Conservation (phyloP, 2,888 invertebrate species). For the Argyresthia goedartella region DNA sequence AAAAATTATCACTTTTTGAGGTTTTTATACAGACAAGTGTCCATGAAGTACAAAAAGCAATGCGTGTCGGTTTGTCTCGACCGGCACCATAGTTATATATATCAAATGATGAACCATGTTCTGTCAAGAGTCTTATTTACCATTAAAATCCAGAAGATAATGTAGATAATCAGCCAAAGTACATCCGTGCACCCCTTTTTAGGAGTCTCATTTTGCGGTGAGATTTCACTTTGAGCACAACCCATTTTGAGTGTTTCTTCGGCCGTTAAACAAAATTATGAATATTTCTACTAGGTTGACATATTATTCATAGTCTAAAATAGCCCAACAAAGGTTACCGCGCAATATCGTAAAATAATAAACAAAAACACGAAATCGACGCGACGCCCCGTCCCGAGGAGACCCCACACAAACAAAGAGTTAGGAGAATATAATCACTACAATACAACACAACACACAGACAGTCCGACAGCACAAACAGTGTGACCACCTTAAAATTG, state of each 20-base stretch:
- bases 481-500: too few relatives aligned
- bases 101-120: neutral
- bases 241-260: conserved; percentile 58
- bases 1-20: neutral
- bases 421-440: too few relatives aligned
- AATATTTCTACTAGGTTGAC: neutral
- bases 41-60: neutral
- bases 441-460: too few relatives aligned
- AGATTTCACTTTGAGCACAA: conserved; percentile 75
- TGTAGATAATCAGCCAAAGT: conserved; percentile 83
- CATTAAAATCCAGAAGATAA: conserved; percentile 87
- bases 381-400: neutral
- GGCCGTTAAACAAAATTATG: neutral
- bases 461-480: too few relatives aligned
- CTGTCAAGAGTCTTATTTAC: conserved; percentile 54
- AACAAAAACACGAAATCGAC: neutral
- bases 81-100: neutral
- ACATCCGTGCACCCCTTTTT: conserved; percentile 86
- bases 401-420: neutral
- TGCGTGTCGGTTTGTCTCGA: neutral
- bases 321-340: neutral
- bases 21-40: too few relatives aligned
- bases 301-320: too few relatives aligned
- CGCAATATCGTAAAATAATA: neutral
- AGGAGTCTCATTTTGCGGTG: conserved; percentile 71